A percentile compares a stretch with the other conserved stretches of the same genome.
These are phyloP conservation scores for Ceraclea dissimilis DNA, from an alignment of 2,888 invertebrate genomes.

Conservation along the genomic window DNA sequence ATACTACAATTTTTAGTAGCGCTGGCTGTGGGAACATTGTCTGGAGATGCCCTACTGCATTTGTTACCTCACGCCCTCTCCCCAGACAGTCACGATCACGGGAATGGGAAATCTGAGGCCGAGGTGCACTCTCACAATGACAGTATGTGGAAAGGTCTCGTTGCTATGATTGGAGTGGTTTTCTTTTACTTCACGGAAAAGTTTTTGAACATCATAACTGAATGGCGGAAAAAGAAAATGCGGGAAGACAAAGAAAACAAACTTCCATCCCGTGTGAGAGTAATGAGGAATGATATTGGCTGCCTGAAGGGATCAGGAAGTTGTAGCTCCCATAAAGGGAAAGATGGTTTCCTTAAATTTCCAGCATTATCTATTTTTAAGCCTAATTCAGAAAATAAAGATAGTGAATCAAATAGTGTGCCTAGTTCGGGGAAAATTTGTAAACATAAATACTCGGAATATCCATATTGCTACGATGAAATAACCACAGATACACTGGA, in stretches of 20 bases:
- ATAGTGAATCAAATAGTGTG: slow-evolving; percentile 36
- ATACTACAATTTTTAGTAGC: slow-evolving; percentile 87
- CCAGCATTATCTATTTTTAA: slow-evolving; percentile 17
- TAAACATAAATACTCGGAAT: slow-evolving; percentile 83
- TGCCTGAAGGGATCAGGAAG: slow-evolving; percentile 36
- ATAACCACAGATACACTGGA: slow-evolving; percentile 68
- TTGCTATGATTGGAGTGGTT: slow-evolving; percentile 73
- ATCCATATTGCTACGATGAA: slow-evolving; percentile 81
- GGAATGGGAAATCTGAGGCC: slow-evolving; percentile 25
- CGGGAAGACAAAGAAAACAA: slow-evolving; percentile 57
- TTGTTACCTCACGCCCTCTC: slow-evolving; percentile 78
- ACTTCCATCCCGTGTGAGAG: slow-evolving; percentile 61
- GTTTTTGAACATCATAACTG: slow-evolving; percentile 67
- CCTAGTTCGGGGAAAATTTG: slow-evolving; percentile 57
- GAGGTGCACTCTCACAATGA: slow-evolving; percentile 48
- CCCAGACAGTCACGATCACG: slow-evolving; percentile 30
- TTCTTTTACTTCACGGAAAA: slow-evolving; percentile 88
- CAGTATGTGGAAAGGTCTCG: slow-evolving; percentile 81
- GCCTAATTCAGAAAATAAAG: slow-evolving; percentile 32
- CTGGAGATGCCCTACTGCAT: slow-evolving; percentile 88
- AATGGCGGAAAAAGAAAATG: slow-evolving; percentile 71
- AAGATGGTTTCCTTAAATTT: slow-evolving; percentile 32
- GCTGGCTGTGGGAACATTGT: slow-evolving; percentile 83
- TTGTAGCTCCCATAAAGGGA: slow-evolving; percentile 34
- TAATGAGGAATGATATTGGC: slow-evolving; percentile 60